Conservation (phyloP, 2,888 invertebrate genomes). For the Arge pagana region DNA sequence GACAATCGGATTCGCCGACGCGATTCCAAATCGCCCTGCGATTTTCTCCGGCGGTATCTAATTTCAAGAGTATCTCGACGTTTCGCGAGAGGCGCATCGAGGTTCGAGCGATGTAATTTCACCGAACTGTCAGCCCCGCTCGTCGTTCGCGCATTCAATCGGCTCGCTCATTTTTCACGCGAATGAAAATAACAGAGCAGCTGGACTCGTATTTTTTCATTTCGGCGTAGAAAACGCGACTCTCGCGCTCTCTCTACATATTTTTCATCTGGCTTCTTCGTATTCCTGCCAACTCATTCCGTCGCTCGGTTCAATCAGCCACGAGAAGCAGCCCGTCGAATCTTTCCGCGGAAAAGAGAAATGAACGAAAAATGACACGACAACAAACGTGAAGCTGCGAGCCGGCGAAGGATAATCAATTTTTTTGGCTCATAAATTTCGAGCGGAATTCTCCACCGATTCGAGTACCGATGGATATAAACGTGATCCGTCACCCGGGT, state of each 20-base stretch:
- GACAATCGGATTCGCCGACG: too few relatives aligned
- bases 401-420: too few relatives aligned
- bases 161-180: slow-evolving; percentile 37
- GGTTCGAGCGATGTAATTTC: too few relatives aligned
- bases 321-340: neutral
- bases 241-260: too few relatives aligned
- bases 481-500: too few relatives aligned
- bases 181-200: slow-evolving; percentile 10
- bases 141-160: slow-evolving; percentile 4
- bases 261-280: slow-evolving; percentile 35
- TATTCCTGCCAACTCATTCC: neutral
- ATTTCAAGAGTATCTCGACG: too few relatives aligned
- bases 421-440: slow-evolving; percentile 1
- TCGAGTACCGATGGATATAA: too few relatives aligned
- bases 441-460: too few relatives aligned
- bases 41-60: too few relatives aligned
- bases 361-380: neutral
- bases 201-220: slow-evolving; percentile 13
- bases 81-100: too few relatives aligned
- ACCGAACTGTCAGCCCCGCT: too few relatives aligned
- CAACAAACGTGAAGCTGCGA: neutral
- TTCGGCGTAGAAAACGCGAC: slow-evolving; percentile 13
- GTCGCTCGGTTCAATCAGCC: slow-evolving; percentile 39
- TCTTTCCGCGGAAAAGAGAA: neutral
- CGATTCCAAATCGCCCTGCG: too few relatives aligned